phyloP scores from a whole-genome alignment of 2,113 vertebrate genomes.

The Tichodroma muraria region DNA sequence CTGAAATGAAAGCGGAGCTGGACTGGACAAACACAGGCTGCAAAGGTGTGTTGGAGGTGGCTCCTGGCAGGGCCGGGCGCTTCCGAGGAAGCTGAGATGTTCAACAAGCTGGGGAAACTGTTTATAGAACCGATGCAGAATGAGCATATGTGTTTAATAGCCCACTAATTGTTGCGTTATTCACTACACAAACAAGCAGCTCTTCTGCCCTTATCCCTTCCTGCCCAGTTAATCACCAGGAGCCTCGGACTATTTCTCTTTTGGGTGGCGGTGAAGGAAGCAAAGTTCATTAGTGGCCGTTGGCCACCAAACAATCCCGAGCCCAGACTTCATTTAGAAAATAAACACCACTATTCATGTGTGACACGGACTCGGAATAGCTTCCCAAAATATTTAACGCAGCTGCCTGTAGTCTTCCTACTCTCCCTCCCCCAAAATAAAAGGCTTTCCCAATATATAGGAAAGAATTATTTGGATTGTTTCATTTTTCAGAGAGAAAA shows the following conservation, averaged over 20 bases:
- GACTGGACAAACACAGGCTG: not conserved
- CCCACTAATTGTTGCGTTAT: slow-evolving; percentile 56
- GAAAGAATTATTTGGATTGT: not conserved
- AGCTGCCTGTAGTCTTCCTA: slow-evolving; percentile 12
- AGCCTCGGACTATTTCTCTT: slow-evolving; percentile 49
- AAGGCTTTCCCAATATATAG: not conserved
- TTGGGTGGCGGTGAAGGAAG: slow-evolving; percentile 42
- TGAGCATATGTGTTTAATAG: slow-evolving; percentile 30
- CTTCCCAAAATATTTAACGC: slow-evolving; percentile 48
- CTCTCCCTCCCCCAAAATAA: not conserved
- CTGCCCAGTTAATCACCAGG: slow-evolving; percentile 54
- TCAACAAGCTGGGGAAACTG: not conserved
- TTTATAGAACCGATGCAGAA: slow-evolving; percentile 28
- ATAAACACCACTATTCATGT: slow-evolving; percentile 33
- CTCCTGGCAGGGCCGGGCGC: not conserved
- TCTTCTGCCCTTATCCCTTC: slow-evolving; percentile 53
- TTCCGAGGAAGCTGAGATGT: not conserved
- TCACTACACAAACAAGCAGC: slow-evolving; percentile 56
- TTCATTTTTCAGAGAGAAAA: not conserved
- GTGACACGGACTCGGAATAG: slow-evolving; percentile 1
- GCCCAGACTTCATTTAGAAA: slow-evolving; percentile 16
- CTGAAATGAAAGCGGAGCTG: not conserved
- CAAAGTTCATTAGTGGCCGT: slow-evolving; percentile 51
- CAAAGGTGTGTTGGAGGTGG: not conserved
- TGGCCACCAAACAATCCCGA: not conserved